A percentile compares a stretch with the other conserved stretches of the same genome.
These are phyloP conservation scores for Diaperis boleti DNA, from an alignment of 2,888 invertebrate species.

Conservation along the genomic window DNA sequence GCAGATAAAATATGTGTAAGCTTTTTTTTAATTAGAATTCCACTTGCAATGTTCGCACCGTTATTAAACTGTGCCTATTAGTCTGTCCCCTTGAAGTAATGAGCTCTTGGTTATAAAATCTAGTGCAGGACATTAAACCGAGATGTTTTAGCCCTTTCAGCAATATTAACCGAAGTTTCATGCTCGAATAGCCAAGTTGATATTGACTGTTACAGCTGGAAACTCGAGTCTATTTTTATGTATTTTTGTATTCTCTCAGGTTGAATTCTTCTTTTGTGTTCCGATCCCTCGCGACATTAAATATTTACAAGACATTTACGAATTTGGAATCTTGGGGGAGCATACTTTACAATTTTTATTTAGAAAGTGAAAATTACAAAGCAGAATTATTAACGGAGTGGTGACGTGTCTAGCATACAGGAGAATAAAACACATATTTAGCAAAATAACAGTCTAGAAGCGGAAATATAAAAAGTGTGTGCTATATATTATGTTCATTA, in stretches of 20 bases:
- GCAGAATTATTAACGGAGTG: slow-evolving; percentile 3
- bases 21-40: not conserved
- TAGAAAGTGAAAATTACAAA: slow-evolving; percentile 12
- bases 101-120: slow-evolving; percentile 2
- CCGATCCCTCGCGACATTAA: slow-evolving; percentile 17
- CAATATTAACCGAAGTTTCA: slow-evolving; percentile 5
- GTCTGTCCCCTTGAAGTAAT: not conserved
- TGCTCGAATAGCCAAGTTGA: slow-evolving; percentile 2
- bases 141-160: not conserved
- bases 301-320: slow-evolving; percentile 29
- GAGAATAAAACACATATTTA: too few species aligned
- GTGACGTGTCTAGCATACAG: slow-evolving; percentile 5
- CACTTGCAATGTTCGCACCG: not conserved
- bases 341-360: slow-evolving; percentile 27
- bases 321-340: slow-evolving; percentile 13
- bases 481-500: too few species aligned
- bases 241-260: slow-evolving; percentile 8
- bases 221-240: slow-evolving; percentile 3
- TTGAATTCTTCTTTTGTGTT: slow-evolving; percentile 18
- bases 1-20: too few species aligned
- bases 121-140: slow-evolving; percentile 4
- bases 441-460: too few species aligned
- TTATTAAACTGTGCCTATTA: not conserved
- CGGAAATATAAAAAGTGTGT: too few species aligned
- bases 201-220: slow-evolving; percentile 13